These are phyloP conservation scores for Anas platyrhynchos DNA, from an alignment of 2,113 vertebrate species.

Conservation along the genomic window DNA sequence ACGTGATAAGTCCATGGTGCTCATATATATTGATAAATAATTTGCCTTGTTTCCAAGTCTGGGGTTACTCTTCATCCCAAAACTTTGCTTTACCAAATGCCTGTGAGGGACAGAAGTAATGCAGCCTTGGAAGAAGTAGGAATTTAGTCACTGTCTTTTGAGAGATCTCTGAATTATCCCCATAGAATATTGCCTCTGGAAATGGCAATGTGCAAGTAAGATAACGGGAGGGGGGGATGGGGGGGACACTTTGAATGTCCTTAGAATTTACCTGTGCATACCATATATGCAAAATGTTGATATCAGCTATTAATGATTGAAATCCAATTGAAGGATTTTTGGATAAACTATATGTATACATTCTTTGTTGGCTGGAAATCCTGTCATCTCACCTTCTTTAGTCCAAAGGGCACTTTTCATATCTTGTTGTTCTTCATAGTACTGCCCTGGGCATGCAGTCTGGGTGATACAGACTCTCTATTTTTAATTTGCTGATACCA, in stretches of 20 bases:
- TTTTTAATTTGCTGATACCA: constrained; percentile 64
- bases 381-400: not conserved
- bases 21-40: not conserved
- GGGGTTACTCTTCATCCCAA: not conserved
- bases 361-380: not conserved
- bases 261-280: not conserved
- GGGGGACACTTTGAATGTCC: not conserved
- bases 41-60: not conserved
- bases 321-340: not conserved
- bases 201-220: not conserved
- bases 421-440: not conserved
- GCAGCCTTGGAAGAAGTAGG: not conserved
- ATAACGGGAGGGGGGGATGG: not conserved
- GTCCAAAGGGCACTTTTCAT: not conserved
- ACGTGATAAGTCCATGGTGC: not conserved
- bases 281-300: not conserved
- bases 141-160: not conserved
- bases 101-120: not conserved
- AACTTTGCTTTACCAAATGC: not conserved
- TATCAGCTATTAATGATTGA: not conserved
- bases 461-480: constrained; percentile 34
- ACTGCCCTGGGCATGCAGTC: constrained; percentile 7
- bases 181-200: not conserved
- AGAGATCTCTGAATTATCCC: not conserved
- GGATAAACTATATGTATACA: not conserved